Evolutionary conservation across 2,113 vertebrate genomes (phyloP).

Genomic region (Fukomys damarensis): DNA sequence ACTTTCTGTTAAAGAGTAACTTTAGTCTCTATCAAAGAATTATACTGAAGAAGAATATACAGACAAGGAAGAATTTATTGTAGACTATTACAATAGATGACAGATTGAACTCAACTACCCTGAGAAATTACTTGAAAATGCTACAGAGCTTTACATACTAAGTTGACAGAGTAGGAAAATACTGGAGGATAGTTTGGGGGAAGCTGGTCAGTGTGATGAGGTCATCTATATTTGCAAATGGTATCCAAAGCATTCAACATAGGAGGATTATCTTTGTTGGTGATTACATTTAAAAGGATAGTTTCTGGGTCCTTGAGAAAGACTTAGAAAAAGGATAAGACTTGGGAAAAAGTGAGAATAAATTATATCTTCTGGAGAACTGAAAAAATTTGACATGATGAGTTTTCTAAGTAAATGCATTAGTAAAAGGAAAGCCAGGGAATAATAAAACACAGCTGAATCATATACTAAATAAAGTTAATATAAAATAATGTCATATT

Average conservation of each 20-base stretch:
- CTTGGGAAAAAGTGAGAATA: neutral
- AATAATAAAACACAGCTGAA: neutral
- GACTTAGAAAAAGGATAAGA: too few species aligned
- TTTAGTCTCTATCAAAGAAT: neutral
- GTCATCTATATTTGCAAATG: neutral
- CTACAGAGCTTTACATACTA: neutral
- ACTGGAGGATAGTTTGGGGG: neutral
- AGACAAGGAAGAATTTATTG: neutral
- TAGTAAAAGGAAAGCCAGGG: neutral
- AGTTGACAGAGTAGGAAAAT: neutral
- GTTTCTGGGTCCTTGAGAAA: neutral
- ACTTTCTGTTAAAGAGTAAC: neutral
- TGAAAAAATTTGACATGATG: neutral
- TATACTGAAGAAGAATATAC: neutral
- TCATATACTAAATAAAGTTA: neutral
- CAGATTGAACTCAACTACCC: neutral
- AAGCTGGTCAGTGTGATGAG: neutral
- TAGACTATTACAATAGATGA: neutral
- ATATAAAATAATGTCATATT: neutral
- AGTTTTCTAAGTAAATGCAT: neutral
- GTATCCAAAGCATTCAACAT: neutral
- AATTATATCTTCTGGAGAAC: neutral
- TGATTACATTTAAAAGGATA: neutral
- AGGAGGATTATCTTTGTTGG: neutral
- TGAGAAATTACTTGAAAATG: neutral